These are phyloP conservation scores for Meles meles DNA, from an alignment of 2,113 vertebrate species.

Conservation along the genomic window DNA sequence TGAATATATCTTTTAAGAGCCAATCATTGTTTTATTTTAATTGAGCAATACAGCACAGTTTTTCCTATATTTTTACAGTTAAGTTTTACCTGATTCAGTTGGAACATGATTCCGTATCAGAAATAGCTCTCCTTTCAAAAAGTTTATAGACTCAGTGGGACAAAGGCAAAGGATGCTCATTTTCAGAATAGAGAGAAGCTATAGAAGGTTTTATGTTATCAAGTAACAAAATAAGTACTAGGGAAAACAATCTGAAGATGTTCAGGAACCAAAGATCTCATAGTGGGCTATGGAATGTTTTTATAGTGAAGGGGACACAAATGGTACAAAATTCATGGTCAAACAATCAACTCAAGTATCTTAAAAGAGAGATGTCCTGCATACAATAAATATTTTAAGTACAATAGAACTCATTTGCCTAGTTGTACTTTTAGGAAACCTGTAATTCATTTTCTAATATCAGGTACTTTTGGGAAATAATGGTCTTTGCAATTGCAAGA, in stretches of 20 bases:
- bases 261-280: background rate
- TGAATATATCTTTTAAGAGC: background rate
- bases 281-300: background rate
- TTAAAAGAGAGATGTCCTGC: background rate
- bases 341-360: background rate
- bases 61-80: background rate
- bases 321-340: background rate
- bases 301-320: background rate
- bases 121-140: background rate
- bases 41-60: background rate
- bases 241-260: background rate
- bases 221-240: background rate
- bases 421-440: background rate
- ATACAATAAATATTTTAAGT: background rate
- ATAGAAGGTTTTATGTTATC: background rate
- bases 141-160: background rate
- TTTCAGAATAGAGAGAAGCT: background rate
- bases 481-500: background rate
- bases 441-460: background rate
- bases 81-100: background rate
- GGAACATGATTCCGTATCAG: background rate
- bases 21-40: background rate
- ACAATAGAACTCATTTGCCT: background rate
- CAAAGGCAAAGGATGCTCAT: background rate
- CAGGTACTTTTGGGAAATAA: background rate